A percentile compares a stretch with the other conserved stretches of the same genome.
Evolutionary conservation across 2,888 invertebrate genomes (phyloP).

Genomic region (Drosophila meridionalis): DNA sequence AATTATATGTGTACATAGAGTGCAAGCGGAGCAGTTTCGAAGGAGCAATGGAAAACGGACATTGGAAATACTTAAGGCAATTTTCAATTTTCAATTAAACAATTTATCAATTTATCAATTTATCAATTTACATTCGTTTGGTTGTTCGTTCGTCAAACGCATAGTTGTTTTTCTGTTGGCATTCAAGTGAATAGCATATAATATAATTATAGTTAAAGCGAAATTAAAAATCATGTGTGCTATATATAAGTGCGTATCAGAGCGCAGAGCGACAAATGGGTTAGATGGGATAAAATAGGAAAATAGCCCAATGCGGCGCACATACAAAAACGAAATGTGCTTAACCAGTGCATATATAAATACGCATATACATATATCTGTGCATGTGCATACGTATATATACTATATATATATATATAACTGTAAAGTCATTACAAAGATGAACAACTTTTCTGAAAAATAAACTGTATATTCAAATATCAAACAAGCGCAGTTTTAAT

Average conservation of each 20-base stretch:
- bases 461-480: constrained; percentile 81
- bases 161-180: constrained; percentile 44
- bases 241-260: constrained; percentile 45
- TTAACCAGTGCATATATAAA: constrained; percentile 54
- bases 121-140: constrained; percentile 31
- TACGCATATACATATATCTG: constrained; percentile 60
- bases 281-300: constrained; percentile 21
- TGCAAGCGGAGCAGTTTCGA: constrained; percentile 31
- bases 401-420: constrained; percentile 66
- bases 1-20: constrained; percentile 24
- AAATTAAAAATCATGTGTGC: constrained; percentile 59
- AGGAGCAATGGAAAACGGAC: constrained; percentile 22
- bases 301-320: constrained; percentile 19
- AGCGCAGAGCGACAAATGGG: constrained; percentile 9
- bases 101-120: neutral
- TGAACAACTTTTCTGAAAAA: constrained; percentile 79
- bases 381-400: constrained; percentile 48
- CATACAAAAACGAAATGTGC: constrained; percentile 22
- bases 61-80: constrained; percentile 55
- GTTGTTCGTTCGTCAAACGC: constrained; percentile 47
- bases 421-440: constrained; percentile 68
- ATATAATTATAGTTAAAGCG: constrained; percentile 45
- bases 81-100: constrained; percentile 9
- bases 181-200: constrained; percentile 33
- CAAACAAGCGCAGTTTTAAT: constrained; percentile 23